Percentiles rank a stretch among this genome's conserved stretches.
These are phyloP conservation scores for Macropis europaea DNA, from an alignment of 2,888 invertebrate genomes.

Conservation along the genomic window DNA sequence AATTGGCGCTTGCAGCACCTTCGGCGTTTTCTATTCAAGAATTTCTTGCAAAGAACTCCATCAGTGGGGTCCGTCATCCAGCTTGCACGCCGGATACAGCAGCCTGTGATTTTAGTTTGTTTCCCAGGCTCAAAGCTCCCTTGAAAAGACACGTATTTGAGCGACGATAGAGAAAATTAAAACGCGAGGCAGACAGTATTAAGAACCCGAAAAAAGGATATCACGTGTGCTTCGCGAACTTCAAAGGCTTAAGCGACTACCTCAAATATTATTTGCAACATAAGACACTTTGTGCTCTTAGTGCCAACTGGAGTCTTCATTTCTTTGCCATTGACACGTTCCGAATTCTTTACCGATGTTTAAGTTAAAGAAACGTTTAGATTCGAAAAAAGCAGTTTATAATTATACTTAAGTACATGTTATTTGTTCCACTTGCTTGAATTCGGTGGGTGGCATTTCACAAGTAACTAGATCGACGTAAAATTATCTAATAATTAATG, in stretches of 20 bases:
- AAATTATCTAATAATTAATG: too few species aligned
- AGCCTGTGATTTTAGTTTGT: slow-evolving; percentile 18
- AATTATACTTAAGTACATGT: too few species aligned
- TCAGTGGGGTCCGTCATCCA: background rate
- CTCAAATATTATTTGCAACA: background rate
- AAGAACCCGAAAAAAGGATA: background rate
- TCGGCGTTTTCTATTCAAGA: slow-evolving; percentile 1
- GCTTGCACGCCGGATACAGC: background rate
- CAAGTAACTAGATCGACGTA: too few species aligned
- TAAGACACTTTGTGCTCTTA: too few species aligned
- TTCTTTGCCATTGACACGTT: too few species aligned
- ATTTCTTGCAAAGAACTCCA: slow-evolving; percentile 1
- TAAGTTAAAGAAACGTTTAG: too few species aligned
- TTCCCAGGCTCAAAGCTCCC: slow-evolving; percentile 3
- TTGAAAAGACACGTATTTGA: background rate
- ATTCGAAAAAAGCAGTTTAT: too few species aligned
- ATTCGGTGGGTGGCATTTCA: too few species aligned
- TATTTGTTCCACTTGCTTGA: too few species aligned
- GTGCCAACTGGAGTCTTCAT: too few species aligned
- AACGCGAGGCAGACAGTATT: background rate
- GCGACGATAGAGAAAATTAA: slow-evolving; percentile 3
- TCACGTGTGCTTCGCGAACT: background rate
- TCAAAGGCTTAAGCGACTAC: background rate
- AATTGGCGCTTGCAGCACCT: slow-evolving; percentile 1
- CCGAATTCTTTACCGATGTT: too few species aligned